These are phyloP conservation scores for Neopelma chrysocephalum DNA, from an alignment of 2,797 vertebrate genomes.

Conservation along the genomic window DNA sequence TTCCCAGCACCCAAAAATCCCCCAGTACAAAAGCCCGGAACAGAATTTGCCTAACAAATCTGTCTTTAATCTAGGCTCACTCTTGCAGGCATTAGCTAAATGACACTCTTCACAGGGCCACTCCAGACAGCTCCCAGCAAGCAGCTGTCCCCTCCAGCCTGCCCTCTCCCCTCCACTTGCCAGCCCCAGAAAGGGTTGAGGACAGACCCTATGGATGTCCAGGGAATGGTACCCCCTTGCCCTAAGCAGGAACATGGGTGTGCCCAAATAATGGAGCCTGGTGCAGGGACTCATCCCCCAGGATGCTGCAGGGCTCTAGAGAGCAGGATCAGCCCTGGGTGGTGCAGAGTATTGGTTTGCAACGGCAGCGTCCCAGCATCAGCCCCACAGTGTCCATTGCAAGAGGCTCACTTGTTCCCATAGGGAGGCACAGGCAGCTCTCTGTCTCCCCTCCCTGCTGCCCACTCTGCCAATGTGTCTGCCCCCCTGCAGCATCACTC, in stretches of 20 bases:
- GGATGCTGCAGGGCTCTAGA: not conserved
- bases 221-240: not conserved
- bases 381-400: not conserved
- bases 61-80: not conserved
- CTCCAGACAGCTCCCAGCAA: not conserved
- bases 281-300: not conserved
- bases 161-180: no score
- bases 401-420: rapidly evolving
- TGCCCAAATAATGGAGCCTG: not conserved
- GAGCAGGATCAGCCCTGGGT: not conserved
- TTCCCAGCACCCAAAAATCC: no score
- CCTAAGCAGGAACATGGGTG: rapidly evolving
- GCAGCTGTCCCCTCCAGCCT: rapidly evolving
- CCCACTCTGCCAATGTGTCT: not conserved
- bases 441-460: not conserved
- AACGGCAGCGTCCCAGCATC: no score
- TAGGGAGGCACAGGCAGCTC: not conserved
- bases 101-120: not conserved
- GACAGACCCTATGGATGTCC: no score
- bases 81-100: not conserved
- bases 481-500: not conserved
- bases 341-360: not conserved
- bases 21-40: no score
- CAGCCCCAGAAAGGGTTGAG: no score
- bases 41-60: no score